These are phyloP conservation scores for Pyrgilauda ruficollis DNA, from an alignment of 2,113 vertebrate species.

Conservation along the genomic window DNA sequence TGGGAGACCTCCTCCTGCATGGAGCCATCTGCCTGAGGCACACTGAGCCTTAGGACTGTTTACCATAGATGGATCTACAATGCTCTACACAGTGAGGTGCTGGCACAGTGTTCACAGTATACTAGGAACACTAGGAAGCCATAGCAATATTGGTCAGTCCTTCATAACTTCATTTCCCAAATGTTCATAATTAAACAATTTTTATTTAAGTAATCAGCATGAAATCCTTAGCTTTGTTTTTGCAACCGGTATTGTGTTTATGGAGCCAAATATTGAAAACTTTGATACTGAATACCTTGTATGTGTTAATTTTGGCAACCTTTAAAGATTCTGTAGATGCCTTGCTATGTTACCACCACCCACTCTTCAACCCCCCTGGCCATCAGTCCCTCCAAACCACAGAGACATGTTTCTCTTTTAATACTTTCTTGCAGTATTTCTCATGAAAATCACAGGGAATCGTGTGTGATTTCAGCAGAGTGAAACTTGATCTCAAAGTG, in stretches of 20 bases:
- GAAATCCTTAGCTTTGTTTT: conserved; percentile 88
- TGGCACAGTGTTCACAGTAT: conserved; percentile 74
- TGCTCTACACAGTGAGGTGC: conserved; percentile 67
- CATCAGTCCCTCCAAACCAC: conserved; percentile 77
- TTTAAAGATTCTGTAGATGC: conserved; percentile 87
- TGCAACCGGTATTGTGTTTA: conserved; percentile 88
- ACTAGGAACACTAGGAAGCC: conserved; percentile 76
- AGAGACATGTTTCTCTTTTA: conserved; percentile 75
- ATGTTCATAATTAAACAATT: conserved; percentile 92
- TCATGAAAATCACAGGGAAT: conserved; percentile 81
- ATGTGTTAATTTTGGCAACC: conserved; percentile 96
- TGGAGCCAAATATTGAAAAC: conserved; percentile 92
- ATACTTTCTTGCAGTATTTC: conserved; percentile 70
- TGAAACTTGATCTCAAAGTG: conserved; percentile 89
- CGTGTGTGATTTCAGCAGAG: conserved; percentile 82
- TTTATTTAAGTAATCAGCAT: conserved; percentile 93
- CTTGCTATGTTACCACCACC: conserved; percentile 81
- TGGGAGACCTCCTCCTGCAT: background rate
- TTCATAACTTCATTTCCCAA: conserved; percentile 89
- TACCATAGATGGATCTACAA: conserved; percentile 63
- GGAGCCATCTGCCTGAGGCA: conserved; percentile 22
- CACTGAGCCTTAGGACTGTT: background rate
- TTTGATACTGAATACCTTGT: conserved; percentile 95
- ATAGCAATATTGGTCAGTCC: conserved; percentile 75
- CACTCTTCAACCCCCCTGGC: conserved; percentile 73